Conservation (phyloP, 1,140 invertebrate species). For the Drosophila ficusphila region DNA sequence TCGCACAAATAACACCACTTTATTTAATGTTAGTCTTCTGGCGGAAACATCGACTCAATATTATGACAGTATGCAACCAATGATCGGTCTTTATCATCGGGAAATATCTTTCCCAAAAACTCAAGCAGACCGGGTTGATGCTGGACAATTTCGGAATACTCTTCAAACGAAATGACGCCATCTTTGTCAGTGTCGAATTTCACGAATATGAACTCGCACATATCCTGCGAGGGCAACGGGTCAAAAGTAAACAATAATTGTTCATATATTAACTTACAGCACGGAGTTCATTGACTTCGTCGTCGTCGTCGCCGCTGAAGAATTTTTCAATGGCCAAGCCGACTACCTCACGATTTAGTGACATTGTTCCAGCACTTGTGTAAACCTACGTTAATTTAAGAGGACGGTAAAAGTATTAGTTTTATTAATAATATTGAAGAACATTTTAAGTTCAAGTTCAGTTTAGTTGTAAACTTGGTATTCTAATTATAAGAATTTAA, state of each 20-base stretch:
- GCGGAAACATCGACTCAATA: constrained; percentile 36
- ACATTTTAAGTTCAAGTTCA: no score
- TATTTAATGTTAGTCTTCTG: constrained; percentile 12
- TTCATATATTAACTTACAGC: constrained; percentile 34
- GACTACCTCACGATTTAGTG: constrained; percentile 68
- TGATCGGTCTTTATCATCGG: constrained; percentile 78
- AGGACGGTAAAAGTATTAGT: no score
- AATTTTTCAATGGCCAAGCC: constrained; percentile 69
- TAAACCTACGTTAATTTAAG: constrained; percentile 60
- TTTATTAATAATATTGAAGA: no score
- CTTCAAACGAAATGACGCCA: constrained; percentile 89
- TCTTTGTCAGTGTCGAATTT: constrained; percentile 93
- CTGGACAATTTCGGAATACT: constrained; percentile 88
- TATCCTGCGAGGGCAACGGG: constrained; percentile 85
- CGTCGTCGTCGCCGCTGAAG: constrained; percentile 73
- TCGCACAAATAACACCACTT: not conserved
- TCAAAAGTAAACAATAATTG: not conserved
- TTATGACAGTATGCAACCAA: constrained; percentile 66
- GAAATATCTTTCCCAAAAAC: constrained; percentile 91
- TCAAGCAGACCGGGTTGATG: constrained; percentile 90
- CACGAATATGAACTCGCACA: constrained; percentile 92
- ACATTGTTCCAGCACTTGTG: constrained; percentile 40
- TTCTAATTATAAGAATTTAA: no score
- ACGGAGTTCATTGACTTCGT: constrained; percentile 71
- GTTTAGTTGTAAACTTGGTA: no score